Percentiles rank a stretch among this genome's conserved stretches.
phyloP scores from a whole-genome alignment of 2,797 vertebrate genomes.

The Microctenopoma stevenorrisi region DNA sequence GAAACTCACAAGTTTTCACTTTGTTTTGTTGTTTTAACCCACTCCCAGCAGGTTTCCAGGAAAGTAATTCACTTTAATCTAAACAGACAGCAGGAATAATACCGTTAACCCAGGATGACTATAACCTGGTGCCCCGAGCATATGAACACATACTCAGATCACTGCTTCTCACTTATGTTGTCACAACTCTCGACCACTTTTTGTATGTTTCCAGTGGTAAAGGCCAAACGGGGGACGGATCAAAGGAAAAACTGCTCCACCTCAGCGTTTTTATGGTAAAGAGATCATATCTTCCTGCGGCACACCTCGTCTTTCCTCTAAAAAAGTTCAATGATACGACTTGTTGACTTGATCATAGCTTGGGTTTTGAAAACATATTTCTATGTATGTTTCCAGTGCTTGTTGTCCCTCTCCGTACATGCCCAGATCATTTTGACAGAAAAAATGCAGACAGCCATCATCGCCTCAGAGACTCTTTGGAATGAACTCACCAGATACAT shows the following conservation, averaged over 20 bases:
- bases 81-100: slow-evolving; percentile 76
- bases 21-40: slow-evolving; percentile 65
- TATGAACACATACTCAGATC: slow-evolving; percentile 55
- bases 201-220: slow-evolving; percentile 58
- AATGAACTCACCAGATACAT: slow-evolving; percentile 27
- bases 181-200: slow-evolving; percentile 67
- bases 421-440: slow-evolving; percentile 30
- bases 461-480: slow-evolving; percentile 4
- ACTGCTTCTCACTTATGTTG: slow-evolving; percentile 61
- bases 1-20: slow-evolving; percentile 60
- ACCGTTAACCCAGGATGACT: slow-evolving; percentile 70
- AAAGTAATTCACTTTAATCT: slow-evolving; percentile 65
- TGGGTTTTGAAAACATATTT: too few relatives aligned
- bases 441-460: slow-evolving; percentile 12
- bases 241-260: slow-evolving; percentile 48
- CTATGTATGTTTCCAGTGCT: slow-evolving; percentile 4
- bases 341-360: too few relatives aligned
- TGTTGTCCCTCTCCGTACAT: slow-evolving; percentile 46
- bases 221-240: slow-evolving; percentile 65
- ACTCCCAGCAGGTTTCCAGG: slow-evolving; percentile 71
- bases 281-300: neutral
- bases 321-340: too few relatives aligned
- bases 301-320: neutral
- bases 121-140: slow-evolving; percentile 56
- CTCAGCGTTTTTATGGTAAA: slow-evolving; percentile 57